A percentile compares a stretch with the other conserved stretches of the same genome.
Conservation (phyloP, 2,113 vertebrate species). For the Leptobrachium leishanense region DNA sequence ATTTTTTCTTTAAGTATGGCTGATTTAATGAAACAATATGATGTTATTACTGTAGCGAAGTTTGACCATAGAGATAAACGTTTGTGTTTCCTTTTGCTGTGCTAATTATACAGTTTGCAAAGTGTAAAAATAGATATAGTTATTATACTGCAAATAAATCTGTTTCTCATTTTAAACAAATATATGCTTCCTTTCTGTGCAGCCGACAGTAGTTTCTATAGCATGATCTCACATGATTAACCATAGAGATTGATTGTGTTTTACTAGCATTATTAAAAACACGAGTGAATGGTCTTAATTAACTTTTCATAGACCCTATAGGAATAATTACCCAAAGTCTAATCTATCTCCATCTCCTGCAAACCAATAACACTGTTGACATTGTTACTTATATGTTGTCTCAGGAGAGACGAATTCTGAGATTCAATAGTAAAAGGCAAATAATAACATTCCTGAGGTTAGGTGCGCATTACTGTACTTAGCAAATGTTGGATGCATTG, state of each 20-base stretch:
- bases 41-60: too few relatives aligned
- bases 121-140: slow-evolving; percentile 43
- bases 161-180: slow-evolving; percentile 52
- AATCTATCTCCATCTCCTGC: slow-evolving; percentile 35
- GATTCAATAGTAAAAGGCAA: neutral
- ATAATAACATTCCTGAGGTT: slow-evolving; percentile 30
- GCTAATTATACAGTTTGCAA: slow-evolving; percentile 45
- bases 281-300: slow-evolving; percentile 23
- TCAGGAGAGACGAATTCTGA: slow-evolving; percentile 15
- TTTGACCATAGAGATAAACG: too few relatives aligned
- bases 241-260: slow-evolving; percentile 15
- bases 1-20: too few relatives aligned
- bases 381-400: slow-evolving; percentile 19
- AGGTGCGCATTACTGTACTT: slow-evolving; percentile 1
- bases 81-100: neutral
- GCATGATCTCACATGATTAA: slow-evolving; percentile 41
- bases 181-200: slow-evolving; percentile 40
- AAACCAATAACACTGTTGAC: slow-evolving; percentile 7
- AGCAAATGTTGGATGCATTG: neutral
- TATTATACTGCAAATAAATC: slow-evolving; percentile 42
- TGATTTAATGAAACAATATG: too few relatives aligned
- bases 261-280: slow-evolving; percentile 33
- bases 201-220: slow-evolving; percentile 43
- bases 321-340: slow-evolving; percentile 31
- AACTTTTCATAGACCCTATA: slow-evolving; percentile 30